A percentile compares a stretch with the other conserved stretches of the same genome.
phyloP scores from a whole-genome alignment of 2,797 vertebrate species.

The Onychomys arenicola region DNA sequence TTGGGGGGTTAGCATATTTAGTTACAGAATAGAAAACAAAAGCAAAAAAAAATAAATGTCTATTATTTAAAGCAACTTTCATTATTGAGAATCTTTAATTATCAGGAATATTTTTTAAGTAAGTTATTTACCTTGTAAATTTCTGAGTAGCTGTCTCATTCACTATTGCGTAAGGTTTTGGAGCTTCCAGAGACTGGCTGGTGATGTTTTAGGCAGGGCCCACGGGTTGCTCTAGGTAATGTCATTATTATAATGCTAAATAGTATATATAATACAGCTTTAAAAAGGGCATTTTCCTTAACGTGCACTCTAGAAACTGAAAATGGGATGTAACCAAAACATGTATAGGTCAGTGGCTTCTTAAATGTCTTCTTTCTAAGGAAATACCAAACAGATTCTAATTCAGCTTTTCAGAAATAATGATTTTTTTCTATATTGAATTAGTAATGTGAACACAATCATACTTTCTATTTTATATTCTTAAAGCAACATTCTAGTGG shows the following conservation, averaged over 20 bases:
- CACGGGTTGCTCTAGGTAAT: neutral
- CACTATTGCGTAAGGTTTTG: neutral
- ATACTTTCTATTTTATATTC: constrained; percentile 20
- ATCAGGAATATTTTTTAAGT: constrained; percentile 21
- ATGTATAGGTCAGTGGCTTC: constrained; percentile 36
- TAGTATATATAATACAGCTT: neutral
- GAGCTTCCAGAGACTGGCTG: neutral
- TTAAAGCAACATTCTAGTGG: constrained; percentile 66
- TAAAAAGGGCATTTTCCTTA: neutral
- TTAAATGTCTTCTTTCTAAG: constrained; percentile 60
- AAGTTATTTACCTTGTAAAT: constrained; percentile 48
- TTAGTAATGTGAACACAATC: constrained; percentile 3
- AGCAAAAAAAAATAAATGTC: neutral
- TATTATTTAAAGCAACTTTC: constrained; percentile 53
- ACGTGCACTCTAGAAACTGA: constrained; percentile 12
- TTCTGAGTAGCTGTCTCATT: constrained; percentile 16
- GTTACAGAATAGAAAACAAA: constrained; percentile 39
- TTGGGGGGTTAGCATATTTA: constrained; percentile 47
- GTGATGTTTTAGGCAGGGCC: constrained; percentile 15
- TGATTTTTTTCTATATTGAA: constrained; percentile 46
- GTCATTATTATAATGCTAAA: neutral
- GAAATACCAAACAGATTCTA: constrained; percentile 13
- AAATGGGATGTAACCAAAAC: constrained; percentile 46
- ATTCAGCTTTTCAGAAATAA: constrained; percentile 53
- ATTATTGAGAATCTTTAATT: constrained; percentile 27